phyloP scores from a whole-genome alignment of 2,888 invertebrate species.

The Pandemis corylana region DNA sequence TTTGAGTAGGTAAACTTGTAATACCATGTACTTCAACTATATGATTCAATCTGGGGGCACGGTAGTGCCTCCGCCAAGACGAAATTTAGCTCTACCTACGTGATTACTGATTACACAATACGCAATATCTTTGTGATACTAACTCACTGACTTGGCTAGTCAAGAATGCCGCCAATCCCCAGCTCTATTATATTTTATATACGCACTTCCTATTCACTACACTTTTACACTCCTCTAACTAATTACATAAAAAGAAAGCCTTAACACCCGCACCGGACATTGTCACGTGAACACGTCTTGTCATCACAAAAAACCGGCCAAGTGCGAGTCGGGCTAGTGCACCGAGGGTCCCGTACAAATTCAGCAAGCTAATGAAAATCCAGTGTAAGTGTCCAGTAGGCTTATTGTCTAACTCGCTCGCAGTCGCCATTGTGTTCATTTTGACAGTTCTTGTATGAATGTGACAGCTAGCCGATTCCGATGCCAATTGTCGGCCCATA shows the following conservation, averaged over 20 bases:
- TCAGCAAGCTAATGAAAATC: too few species aligned
- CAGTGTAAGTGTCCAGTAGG: too few species aligned
- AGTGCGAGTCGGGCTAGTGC: too few species aligned
- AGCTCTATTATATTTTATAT: not conserved
- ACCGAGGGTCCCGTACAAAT: too few species aligned
- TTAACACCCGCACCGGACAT: constrained; percentile 11
- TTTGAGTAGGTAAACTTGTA: too few species aligned
- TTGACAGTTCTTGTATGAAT: too few species aligned
- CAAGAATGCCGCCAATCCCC: not conserved
- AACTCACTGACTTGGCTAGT: not conserved
- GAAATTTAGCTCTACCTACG: not conserved
- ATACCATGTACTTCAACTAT: not conserved
- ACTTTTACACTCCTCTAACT: constrained; percentile 4
- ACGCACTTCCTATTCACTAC: constrained; percentile 14
- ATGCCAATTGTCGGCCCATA: too few species aligned
- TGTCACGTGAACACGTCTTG: constrained; percentile 10
- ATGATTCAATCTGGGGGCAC: not conserved
- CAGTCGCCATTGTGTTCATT: too few species aligned
- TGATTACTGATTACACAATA: not conserved
- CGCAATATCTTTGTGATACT: not conserved
- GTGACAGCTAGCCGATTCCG: too few species aligned
- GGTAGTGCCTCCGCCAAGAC: too few species aligned
- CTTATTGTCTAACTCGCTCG: too few species aligned
- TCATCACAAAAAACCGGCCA: constrained; percentile 18
- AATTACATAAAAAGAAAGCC: constrained; percentile 28